Base-by-base conservation (phyloP, 2,888 invertebrate species). In the Cerastis rubricosa region DNA sequence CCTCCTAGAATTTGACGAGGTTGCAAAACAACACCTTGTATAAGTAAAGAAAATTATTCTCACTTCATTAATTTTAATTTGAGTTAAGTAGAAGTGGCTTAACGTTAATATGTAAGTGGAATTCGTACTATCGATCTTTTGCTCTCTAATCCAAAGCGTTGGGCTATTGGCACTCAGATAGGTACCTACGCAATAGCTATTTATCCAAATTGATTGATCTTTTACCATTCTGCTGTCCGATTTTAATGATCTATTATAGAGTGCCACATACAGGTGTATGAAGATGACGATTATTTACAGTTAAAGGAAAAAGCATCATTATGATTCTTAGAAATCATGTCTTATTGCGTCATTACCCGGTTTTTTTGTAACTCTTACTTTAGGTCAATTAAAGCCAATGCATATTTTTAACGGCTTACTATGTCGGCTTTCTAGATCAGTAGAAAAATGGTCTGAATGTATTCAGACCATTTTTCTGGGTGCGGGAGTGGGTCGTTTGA, bases 261-360 rank as follows among this genome's bases (percentile, higher is more conserved):
- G 25, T 66, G 11, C 29, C 25, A 63, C 12, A 17, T 35, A 51
- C 17, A 47, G 29, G n/a, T 19, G 11, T n/a, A 22, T 49, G 9
- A 43, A 29, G 2, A 63, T 77, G 43, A 35, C 19, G 25, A 77
- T 25, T 35, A 68, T 45, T 61, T 40, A 76, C 76, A 51, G 76
- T 76, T 63, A 76, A 25, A 69, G 77, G 77, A 77, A 69, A 63
- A 69, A 2, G 19, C 17, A 6, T 22, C 51, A 17, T n/a, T 6
- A 51, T 1, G 5, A 43, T 67, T 40, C 22, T 45, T 17, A 47
- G 35, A 71, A 47, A 19, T 59, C 43, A 51, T 49, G 40, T n/a
- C 9, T 22, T 68, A 8, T 63, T 76, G 45, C 63, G 12, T 76
- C 51, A 63, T 45, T 1, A 51, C 8, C 19, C n/a, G 0, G 22